phyloP scores from a whole-genome alignment of 2,797 vertebrate genomes.

The Podarcis lilfordi region DNA sequence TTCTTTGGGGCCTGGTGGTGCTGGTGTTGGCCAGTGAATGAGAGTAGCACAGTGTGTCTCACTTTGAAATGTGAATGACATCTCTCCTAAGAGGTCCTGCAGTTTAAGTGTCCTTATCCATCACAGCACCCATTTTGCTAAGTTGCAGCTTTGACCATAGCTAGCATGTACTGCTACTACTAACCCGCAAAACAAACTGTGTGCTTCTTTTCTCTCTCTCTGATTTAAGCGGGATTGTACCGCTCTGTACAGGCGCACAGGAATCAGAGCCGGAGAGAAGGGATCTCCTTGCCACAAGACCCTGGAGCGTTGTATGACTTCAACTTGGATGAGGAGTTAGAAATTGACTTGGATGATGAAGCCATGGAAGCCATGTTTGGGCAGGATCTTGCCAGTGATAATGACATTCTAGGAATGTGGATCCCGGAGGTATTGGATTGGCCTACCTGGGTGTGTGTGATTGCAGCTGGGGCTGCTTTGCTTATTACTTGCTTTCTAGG shows the following conservation, averaged over 20 bases:
- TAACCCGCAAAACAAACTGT: constrained; percentile 66
- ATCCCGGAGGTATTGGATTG: constrained; percentile 99
- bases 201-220: constrained; percentile 44
- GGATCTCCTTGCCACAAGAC: constrained; percentile 88
- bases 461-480: constrained; percentile 86
- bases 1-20: no score
- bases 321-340: constrained; percentile 96
- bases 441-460: constrained; percentile 99
- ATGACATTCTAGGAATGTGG: constrained; percentile 99
- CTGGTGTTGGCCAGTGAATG: not conserved
- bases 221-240: constrained; percentile 90
- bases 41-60: not conserved
- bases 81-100: not conserved
- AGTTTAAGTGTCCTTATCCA: not conserved
- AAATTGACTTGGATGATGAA: constrained; percentile 98
- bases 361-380: constrained; percentile 99
- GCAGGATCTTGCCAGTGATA: constrained; percentile 94
- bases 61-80: not conserved
- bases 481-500: constrained; percentile 73
- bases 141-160: not conserved
- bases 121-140: not conserved
- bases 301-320: constrained; percentile 93
- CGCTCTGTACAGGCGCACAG: constrained; percentile 97
- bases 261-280: constrained; percentile 91
- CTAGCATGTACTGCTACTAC: not conserved